Conservation (phyloP, 2,888 invertebrate species). For the Pandemis heparana region DNA sequence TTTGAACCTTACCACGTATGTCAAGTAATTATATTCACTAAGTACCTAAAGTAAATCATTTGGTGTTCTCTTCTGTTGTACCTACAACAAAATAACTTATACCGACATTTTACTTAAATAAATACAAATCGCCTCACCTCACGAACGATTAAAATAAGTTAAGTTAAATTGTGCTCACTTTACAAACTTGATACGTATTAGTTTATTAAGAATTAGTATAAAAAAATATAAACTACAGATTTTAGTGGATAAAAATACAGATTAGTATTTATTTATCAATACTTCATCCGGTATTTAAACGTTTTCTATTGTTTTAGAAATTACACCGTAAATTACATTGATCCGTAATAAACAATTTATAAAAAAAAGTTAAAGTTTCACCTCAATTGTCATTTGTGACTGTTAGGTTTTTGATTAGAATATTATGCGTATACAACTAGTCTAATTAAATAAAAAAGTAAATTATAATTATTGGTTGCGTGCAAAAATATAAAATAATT, state of each 20-base stretch:
- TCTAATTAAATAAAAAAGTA: neutral
- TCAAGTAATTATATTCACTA: neutral
- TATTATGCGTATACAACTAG: neutral
- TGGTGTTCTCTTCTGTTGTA: constrained; percentile 27
- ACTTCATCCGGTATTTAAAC: too few relatives aligned
- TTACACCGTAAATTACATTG: too few relatives aligned
- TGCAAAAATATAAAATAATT: neutral
- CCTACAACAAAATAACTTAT: too few relatives aligned
- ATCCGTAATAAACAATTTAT: too few relatives aligned
- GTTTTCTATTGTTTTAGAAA: too few relatives aligned
- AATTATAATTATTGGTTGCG: too few relatives aligned
- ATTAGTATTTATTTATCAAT: too few relatives aligned
- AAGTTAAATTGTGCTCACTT: constrained; percentile 1
- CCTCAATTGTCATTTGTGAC: neutral
- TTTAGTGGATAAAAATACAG: too few relatives aligned
- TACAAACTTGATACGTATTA: neutral
- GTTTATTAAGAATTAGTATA: neutral
- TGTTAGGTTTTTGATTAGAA: neutral
- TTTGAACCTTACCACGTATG: too few relatives aligned
- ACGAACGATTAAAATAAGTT: neutral
- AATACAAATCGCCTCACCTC: neutral
- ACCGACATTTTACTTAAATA: too few relatives aligned
- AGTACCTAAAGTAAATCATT: neutral
- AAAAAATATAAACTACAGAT: neutral
- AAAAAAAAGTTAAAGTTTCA: too few relatives aligned